Evolutionary conservation across 2,797 vertebrate species (phyloP), one percentile per base, ranked within the genome.

Genomic region (Pterois miles): DNA sequence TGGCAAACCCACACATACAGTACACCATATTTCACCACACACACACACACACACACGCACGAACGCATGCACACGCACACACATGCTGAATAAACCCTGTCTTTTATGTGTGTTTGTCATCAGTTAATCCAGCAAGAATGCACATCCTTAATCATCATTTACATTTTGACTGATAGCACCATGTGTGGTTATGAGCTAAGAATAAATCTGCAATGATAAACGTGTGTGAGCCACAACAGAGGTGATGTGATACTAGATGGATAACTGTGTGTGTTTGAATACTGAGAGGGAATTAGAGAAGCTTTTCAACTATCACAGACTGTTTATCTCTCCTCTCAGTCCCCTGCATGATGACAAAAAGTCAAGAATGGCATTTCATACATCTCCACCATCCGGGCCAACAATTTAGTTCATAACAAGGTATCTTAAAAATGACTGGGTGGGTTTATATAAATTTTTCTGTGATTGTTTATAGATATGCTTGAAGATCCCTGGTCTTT

Each of bases 151-250:
- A 83, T 85, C 80, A 87, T 66, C 67, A 86, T 87, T 89, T 89
- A 83, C 6, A 71, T 43, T 80, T 58, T 90, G 92, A 94, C 65
- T 84, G 91, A 93, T 74, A 20, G 90, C 62, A 79, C 65, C 92
- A 92, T 68, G 71, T 92, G 91, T 43, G 65, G 78, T 65, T 79
- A 40, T 64, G 82, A 87, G 89, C 90, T 86, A 91, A 91, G 78
- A 92, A 92, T 93, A 93, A 50, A 83, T 71, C 53, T 56, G 80
- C 56, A 18, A 74, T 74, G 80, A 80, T 71, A 60, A 82, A 86
- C 66, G 63, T 62, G 59, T 65, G 69, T 34, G 54, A 81, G 69
- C 67, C 48, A 73, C 72, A 88, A 80, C 77, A 86, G 76, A 79
- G 56, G 60, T 14, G 70, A 87, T 84, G 59, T 56, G 71, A 87